These are phyloP conservation scores for Alligator sinensis DNA, from an alignment of 2,113 vertebrate genomes.

Conservation along the genomic window DNA sequence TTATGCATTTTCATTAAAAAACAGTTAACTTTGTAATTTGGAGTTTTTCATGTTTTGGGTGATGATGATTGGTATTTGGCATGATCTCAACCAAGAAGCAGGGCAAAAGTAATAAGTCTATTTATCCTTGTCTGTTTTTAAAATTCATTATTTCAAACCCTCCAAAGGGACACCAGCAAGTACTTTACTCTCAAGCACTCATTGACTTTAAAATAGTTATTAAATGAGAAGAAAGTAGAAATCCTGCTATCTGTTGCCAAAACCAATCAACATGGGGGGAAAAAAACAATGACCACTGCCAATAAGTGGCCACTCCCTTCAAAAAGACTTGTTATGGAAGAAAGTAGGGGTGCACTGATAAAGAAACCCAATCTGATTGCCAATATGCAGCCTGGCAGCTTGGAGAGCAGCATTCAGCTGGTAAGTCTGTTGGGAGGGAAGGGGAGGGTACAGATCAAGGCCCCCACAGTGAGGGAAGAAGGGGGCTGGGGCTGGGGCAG, in stretches of 20 bases:
- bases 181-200: constrained; percentile 10
- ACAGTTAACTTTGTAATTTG: background rate
- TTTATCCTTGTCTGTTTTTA: background rate
- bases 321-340: background rate
- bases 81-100: background rate
- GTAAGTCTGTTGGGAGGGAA: too few relatives aligned
- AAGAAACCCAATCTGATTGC: background rate
- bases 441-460: too few relatives aligned
- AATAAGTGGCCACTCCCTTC: background rate
- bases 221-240: background rate
- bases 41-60: background rate
- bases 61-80: constrained; percentile 14
- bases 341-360: background rate
- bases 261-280: background rate
- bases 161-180: background rate
- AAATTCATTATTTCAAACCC: background rate
- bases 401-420: too few relatives aligned
- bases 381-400: too few relatives aligned
- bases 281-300: background rate
- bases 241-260: background rate
- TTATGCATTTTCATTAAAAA: background rate
- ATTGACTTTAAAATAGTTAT: background rate
- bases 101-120: constrained; percentile 3
- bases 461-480: too few relatives aligned
- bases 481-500: too few relatives aligned